Evolutionary conservation across 2,888 invertebrate genomes (phyloP), one percentile per base, ranked within the genome.

Genomic region (Drosophila prolongata): DNA sequence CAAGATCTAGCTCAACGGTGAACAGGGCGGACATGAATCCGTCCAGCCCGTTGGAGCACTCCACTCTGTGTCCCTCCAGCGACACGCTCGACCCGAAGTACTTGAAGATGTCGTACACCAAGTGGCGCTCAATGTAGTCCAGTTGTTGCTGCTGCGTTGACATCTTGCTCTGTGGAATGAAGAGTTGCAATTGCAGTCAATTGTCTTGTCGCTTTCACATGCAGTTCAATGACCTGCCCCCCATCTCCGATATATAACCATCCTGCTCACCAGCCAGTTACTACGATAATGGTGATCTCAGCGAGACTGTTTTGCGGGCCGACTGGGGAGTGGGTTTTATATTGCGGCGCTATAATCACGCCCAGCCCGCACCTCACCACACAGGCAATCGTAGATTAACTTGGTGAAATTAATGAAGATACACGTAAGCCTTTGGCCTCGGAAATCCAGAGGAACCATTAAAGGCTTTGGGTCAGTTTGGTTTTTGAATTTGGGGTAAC

Each of bases 1-100:
- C 62, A n/a, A 90, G 73, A 6, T 73, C 79, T 42, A 90, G 53
- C 8, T 79, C 42, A 13, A 90, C 77, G 8, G 79, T 89, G 71
- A 91, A 92, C 5, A 92, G 62, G 1, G 86, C 82, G 0, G 92
- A 92, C 92, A 92, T 92, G 57, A 92, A 92, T 1, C 92, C 92
- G 72, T 92, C 91, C 11, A 92, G 64, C 0, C 91, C 90, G n/a
- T 67, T 80, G n/a, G 89, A 80, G 64, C 84, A 81, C 37, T 89
- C 77, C 1, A 88, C 67, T 11, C 80, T 65, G 55, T 78, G 83
- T 1, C 75, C 61, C 6, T 81, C 24, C 3, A 91, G 19, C 3
- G 78, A 67, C 6, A 68, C 73, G 44, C 89, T 80, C n/a, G 74
- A 64, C 0, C 77, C 68, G 44, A 91, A 77, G 37, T 89, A 84